Evolutionary conservation across 2,113 vertebrate genomes (phyloP), one percentile per base, ranked within the genome.

Genomic region (Scophthalmus maximus): DNA sequence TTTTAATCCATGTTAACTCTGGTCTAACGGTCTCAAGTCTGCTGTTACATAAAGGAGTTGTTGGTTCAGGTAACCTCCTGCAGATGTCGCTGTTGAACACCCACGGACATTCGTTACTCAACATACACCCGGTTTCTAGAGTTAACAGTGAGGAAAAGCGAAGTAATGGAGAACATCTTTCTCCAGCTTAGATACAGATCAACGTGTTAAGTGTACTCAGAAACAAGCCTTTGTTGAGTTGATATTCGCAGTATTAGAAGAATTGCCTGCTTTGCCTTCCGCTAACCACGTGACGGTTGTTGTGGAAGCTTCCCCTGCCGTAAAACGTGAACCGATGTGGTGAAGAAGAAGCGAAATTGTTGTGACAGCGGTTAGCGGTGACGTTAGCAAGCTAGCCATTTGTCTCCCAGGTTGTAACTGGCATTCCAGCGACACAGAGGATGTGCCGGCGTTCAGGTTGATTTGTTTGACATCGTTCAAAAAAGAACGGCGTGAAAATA

Each of bases 341-440:
- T 34, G 29, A 72, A n/a, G n/a, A n/a, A n/a, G n/a, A n/a, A 59
- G 20, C 12, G 4, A 49, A 56, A 72, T 15, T 70, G 71, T 78
- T 73, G 36, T 81, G 79, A 80, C 79, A 67, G 47, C 32, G 50
- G 40, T 47, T 29, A 56, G 9, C 42, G 44, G 42, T 56, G 50
- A 61, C 75, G 49, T 68, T 56, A 81, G 73, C 68, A 25, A 53
- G 75, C 63, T 76, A 78, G 60, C 81, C 68, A 8, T 87, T 80
- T 84, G 76, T 87, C 57, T 83, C 26, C 60, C 22, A 11, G 49
- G 40, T 74, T 49, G 47, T 49, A 76, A 64, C 76, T 78, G 76
- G 82, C 79, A 73, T 51, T 66, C 68, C 74, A 76, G 60, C 76
- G 32, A 63, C 56, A 60, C 59, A 20, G 51, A 78, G 68, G 66